Evolutionary conservation across 2,888 invertebrate species (phyloP).

Genomic region (Actias luna): DNA sequence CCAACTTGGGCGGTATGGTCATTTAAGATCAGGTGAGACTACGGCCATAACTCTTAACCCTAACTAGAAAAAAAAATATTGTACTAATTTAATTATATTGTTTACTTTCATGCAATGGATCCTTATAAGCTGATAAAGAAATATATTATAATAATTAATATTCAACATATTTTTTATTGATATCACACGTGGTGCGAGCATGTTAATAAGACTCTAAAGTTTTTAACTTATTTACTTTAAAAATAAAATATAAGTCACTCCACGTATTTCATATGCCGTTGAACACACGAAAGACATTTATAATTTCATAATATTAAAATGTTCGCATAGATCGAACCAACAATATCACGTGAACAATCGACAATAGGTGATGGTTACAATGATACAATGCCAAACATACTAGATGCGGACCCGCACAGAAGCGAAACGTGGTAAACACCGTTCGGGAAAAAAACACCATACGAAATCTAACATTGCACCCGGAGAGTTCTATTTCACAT

Average conservation of each 20-base stretch:
- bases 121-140: no score
- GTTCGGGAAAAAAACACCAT: conserved; percentile 6
- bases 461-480: conserved; percentile 15
- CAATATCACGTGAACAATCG: conserved; percentile 68
- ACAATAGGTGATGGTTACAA: conserved; percentile 80
- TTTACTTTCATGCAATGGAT: no score
- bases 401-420: conserved; percentile 55
- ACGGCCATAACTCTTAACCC: no score
- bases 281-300: conserved; percentile 75
- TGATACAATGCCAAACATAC: conserved; percentile 79
- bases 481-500: conserved; percentile 27
- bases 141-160: no score
- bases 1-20: no score
- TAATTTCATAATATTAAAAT: conserved; percentile 82
- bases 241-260: conserved; percentile 22
- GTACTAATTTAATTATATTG: no score
- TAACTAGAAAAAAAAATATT: no score
- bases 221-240: no score
- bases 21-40: no score
- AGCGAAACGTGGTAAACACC: conserved; percentile 35
- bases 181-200: no score
- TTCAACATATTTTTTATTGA: no score
- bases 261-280: conserved; percentile 24
- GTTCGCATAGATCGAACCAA: conserved; percentile 75
- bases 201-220: no score